Evolutionary conservation across 2,888 invertebrate genomes (phyloP), one percentile per base, ranked within the genome.

Genomic region (Cremastinae sp.): DNA sequence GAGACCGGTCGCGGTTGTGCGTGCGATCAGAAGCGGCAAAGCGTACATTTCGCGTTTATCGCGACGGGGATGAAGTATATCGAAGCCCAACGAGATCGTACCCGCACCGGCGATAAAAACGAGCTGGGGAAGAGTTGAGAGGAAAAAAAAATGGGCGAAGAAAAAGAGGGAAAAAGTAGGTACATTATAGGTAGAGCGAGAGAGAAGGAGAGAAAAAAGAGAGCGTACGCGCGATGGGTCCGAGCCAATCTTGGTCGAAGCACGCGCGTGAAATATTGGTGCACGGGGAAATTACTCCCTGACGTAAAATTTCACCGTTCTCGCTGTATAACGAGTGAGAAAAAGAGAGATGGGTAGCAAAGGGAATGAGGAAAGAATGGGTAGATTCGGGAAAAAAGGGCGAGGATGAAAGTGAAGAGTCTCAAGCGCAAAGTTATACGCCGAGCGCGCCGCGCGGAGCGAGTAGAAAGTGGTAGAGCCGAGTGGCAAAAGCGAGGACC

Each of bases 261-360:
- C 87, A 86, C 86, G 86, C 84, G 85, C 86, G 84, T 87, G 85
- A 87, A 87, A 87, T 87, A 87, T 86, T 83, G 84, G 85, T 83
- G 86, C 78, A 84, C 82, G 84, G 86, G 86, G 86, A 86, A 86
- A 87, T 87, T 87, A 85, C 85, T 86, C 85, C 85, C 85, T 80
- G 83, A 84, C 84, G 86, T 85, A 84, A 86, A 86, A 87, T 87
- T 86, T 84, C 80, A 78, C 80, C 83, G 61, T 74, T 55, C 66
- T 73, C 79, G 69, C 78, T 66, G 77, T 77, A 80, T 82, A 80
- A 62, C 72, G 39, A 43, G 61, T 58, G 68, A 70, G 55, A 74
- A 73, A 41, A 62, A 28, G 16, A 70, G 49, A 47, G 14, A n/a
- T 8, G 53, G 20, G 8, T 8, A 2, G 16, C 1, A 9, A 39